Conservation (phyloP, 2,797 vertebrate genomes). For the Pipistrellus kuhlii region DNA sequence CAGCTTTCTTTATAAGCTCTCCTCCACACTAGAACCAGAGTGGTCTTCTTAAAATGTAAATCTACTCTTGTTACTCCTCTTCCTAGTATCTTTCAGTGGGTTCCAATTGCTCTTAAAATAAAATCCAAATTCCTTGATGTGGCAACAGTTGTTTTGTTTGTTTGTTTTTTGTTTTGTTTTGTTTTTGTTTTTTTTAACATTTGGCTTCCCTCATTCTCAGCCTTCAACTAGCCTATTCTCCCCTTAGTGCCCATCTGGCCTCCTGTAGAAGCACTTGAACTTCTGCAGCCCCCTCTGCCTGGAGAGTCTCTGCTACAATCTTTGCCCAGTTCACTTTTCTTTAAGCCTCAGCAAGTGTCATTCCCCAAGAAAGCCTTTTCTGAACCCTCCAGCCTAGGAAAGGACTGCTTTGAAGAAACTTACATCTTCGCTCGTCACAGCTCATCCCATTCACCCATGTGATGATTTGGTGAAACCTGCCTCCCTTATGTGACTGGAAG, state of each 20-base stretch:
- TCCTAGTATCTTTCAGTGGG: background rate
- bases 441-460: background rate
- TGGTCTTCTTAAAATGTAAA: constrained; percentile 6
- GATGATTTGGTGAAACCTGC: background rate
- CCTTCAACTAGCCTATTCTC: background rate
- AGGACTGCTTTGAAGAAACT: background rate
- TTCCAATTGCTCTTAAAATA: constrained; percentile 21
- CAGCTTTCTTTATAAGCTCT: background rate
- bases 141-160: background rate
- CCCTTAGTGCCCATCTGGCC: background rate
- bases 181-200: background rate
- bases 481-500: background rate
- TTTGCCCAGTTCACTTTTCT: background rate
- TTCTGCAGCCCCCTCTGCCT: background rate
- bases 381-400: background rate
- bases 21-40: background rate
- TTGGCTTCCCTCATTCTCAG: background rate
- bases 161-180: background rate
- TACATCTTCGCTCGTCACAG: background rate
- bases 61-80: background rate
- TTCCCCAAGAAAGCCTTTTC: constrained; percentile 16
- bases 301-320: background rate
- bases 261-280: background rate
- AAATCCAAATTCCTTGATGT: background rate
- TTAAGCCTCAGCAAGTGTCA: background rate